Evolutionary conservation across 2,113 vertebrate species (phyloP).

Genomic region (Gadus macrocephalus): DNA sequence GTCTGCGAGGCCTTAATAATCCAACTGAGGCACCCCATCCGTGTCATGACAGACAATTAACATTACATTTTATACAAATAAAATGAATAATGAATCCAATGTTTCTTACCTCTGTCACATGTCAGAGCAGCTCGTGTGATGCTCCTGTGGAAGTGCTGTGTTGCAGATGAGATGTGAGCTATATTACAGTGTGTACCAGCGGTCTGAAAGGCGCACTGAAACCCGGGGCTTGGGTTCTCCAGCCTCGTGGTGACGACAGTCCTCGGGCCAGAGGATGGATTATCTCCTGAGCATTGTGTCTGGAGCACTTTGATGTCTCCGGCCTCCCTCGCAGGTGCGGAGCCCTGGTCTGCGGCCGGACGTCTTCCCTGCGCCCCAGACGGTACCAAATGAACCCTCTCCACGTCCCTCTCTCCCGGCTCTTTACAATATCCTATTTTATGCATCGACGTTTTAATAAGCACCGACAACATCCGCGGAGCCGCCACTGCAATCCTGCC

Average conservation of each 20-base stretch:
- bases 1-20: no score
- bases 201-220: slow-evolving; percentile 39
- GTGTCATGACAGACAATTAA: no score
- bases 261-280: slow-evolving; percentile 37
- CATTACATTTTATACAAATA: no score
- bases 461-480: slow-evolving; percentile 67
- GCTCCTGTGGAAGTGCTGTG: slow-evolving; percentile 9
- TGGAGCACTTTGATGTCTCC: slow-evolving; percentile 60
- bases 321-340: slow-evolving; percentile 69
- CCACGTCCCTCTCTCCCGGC: slow-evolving; percentile 11
- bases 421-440: slow-evolving; percentile 60
- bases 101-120: slow-evolving; percentile 44
- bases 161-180: slow-evolving; percentile 19
- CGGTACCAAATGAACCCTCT: slow-evolving; percentile 16
- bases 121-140: background rate
- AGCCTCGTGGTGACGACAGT: slow-evolving; percentile 36
- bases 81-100: background rate
- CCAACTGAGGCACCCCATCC: no score
- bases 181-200: slow-evolving; percentile 21
- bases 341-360: background rate
- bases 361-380: background rate
- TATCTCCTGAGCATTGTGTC: slow-evolving; percentile 52
- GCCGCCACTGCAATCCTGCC: slow-evolving; percentile 66
- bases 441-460: slow-evolving; percentile 74
- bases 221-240: slow-evolving; percentile 25